Evolutionary conservation across 2,797 vertebrate genomes (phyloP).

Genomic region (Poecilia wingei): DNA sequence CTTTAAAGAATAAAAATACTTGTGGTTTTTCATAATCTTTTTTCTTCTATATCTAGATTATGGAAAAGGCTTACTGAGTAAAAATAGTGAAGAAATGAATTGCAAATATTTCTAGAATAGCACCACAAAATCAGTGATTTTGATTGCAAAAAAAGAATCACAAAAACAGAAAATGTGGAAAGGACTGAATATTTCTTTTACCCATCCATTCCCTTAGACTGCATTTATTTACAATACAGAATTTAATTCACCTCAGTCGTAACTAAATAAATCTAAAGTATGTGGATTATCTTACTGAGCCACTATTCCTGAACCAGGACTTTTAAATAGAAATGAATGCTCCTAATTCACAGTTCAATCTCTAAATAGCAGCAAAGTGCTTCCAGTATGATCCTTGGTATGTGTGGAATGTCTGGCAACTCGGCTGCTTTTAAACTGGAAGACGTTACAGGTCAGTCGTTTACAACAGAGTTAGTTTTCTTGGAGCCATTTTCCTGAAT

Average conservation of each 20-base stretch:
- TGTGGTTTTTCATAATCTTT: too few relatives aligned
- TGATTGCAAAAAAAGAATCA: not conserved
- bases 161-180: not conserved
- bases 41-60: too few relatives aligned
- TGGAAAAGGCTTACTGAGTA: too few relatives aligned
- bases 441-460: not conserved
- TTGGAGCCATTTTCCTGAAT: not conserved
- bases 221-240: not conserved
- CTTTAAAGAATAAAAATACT: too few relatives aligned
- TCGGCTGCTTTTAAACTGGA: not conserved
- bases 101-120: not conserved
- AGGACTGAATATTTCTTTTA: not conserved
- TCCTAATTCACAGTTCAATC: not conserved
- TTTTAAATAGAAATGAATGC: not conserved
- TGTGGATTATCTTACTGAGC: not conserved
- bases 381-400: not conserved
- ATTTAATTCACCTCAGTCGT: not conserved
- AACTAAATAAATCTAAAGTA: not conserved
- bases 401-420: not conserved
- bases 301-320: not conserved
- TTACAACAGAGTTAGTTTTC: not conserved
- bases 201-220: not conserved
- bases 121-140: not conserved
- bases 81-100: not conserved
- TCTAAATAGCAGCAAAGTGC: not conserved